Base-by-base conservation (phyloP, 1,140 invertebrate species). In the Chymomyza costata region DNA sequence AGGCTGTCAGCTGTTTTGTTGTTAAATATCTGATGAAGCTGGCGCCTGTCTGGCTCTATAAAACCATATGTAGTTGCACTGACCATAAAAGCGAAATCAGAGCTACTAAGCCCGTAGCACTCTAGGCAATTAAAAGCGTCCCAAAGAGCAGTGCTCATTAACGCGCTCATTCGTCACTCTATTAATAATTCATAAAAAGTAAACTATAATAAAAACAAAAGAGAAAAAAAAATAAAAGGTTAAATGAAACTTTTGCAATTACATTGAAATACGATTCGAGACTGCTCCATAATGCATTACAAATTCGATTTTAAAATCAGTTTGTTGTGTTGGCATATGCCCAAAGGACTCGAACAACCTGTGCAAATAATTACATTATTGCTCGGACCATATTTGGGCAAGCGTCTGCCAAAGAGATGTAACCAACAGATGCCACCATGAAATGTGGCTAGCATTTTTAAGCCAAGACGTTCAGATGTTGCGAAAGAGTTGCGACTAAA, bases 61-160 rank as follows among this genome's bases (percentile, higher is more conserved):
- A 48, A 51, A 61, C 53, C 53, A 56, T 64, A 19, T 41, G 37
- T 41, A 18, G 25, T 64, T 76, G 70, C 43, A n/a, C n/a, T n/a
- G n/a, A n/a, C 70, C 70, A 78, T 76, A 76, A 71, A 76, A 45
- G 69, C n/a, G n/a, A n/a, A n/a, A n/a, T 54, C 53, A 44, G 50
- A 49, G 35, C 40, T 38, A 10, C 43, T 54, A 53, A 39, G 66
- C 63, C 66, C 71, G n/a, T n/a, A n/a, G n/a, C n/a, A n/a, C n/a
- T n/a, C n/a, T n/a, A n/a, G n/a, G n/a, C n/a, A 70, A 76, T 76
- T 76, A 78, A 66, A n/a, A 78, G 71, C 70, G 65, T 76, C 70
- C 61, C 56, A 65, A 71, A 76, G 70, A 76, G 70, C 65, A 61
- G 62, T 71, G 71, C 71, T 76, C 71, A 76, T 76, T 76, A 76